Conservation (phyloP, 1,140 invertebrate genomes). For the Eumeta japonica region DNA sequence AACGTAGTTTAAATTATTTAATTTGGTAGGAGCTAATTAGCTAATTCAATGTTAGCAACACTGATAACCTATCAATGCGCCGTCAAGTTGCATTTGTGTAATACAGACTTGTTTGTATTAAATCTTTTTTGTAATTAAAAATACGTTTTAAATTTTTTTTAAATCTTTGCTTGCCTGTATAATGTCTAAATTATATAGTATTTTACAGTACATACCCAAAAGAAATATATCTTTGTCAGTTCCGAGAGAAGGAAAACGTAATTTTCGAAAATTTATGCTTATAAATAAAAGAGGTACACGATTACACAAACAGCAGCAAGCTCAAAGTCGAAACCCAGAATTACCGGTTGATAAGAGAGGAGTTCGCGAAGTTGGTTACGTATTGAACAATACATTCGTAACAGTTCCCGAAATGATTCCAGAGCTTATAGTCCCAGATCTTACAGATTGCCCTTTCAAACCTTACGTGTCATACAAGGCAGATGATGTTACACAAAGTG, state of each 20-base stretch:
- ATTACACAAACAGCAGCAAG: conserved; percentile 63
- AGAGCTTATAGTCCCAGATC: conserved; percentile 87
- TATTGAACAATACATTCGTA: conserved; percentile 60
- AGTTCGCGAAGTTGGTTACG: conserved; percentile 63
- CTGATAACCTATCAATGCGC: too few species aligned
- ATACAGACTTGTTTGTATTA: too few species aligned
- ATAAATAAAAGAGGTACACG: conserved; percentile 71
- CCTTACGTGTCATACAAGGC: conserved; percentile 90
- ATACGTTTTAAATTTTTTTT: neutral
- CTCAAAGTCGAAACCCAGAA: conserved; percentile 58
- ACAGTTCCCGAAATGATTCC: conserved; percentile 86
- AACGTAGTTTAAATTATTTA: too few species aligned
- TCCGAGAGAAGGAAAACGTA: conserved; percentile 66
- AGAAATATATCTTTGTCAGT: conserved; percentile 63
- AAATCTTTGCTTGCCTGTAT: too few species aligned
- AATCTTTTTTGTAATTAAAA: neutral
- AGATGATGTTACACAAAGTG: conserved; percentile 69
- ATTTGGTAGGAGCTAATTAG: too few species aligned
- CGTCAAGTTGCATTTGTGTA: too few species aligned
- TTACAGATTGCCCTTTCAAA: conserved; percentile 78
- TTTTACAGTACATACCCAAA: conserved; percentile 36
- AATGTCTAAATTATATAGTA: conserved; percentile 36
- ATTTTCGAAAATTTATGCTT: conserved; percentile 76
- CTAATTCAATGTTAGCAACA: too few species aligned
- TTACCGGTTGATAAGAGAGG: conserved; percentile 67